phyloP scores from a whole-genome alignment of 37 sponge, comb jelly and placozoan species.

The Trichoplax adhaerens region DNA sequence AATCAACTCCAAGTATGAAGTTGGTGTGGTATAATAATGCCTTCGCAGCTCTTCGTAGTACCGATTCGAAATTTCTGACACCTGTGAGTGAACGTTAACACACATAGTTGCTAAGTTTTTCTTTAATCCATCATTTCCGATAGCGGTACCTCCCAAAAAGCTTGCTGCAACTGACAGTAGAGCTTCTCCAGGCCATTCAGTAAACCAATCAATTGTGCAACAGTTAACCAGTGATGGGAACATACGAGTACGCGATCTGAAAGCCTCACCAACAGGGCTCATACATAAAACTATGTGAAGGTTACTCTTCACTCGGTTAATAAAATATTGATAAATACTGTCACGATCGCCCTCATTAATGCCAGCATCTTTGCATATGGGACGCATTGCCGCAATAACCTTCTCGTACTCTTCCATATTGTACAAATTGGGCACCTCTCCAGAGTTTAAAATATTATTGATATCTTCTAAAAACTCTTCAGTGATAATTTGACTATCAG shows the following conservation, averaged over 20 bases:
- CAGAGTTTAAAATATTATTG: constrained; percentile 97
- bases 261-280: constrained; percentile 97
- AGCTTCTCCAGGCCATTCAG: constrained; percentile 94
- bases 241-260: constrained; percentile 86
- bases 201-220: constrained; percentile 99
- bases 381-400: constrained; percentile 61
- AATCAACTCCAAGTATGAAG: constrained; percentile 95
- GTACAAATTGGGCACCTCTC: constrained; percentile 92
- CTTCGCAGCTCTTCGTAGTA: constrained; percentile 86
- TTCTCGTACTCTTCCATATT: constrained; percentile 84
- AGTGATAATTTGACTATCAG: constrained; percentile 91
- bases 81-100: constrained; percentile 90
- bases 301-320: constrained; percentile 66
- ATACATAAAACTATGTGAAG: constrained; percentile 98
- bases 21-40: constrained; percentile 95
- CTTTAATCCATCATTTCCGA: constrained; percentile 77
- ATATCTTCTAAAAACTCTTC: constrained; percentile 98
- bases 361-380: constrained; percentile 51
- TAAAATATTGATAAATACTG: constrained; percentile 87
- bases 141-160: constrained; percentile 85
- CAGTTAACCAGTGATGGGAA: constrained; percentile 98
- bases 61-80: constrained; percentile 67
- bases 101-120: constrained; percentile 67
- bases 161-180: constrained; percentile 82
- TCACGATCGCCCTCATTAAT: constrained; percentile 40